A percentile compares a stretch with the other conserved stretches of the same genome.
phyloP scores from a whole-genome alignment of 2,797 vertebrate species.

The Myoxocephalus aenaeus region DNA sequence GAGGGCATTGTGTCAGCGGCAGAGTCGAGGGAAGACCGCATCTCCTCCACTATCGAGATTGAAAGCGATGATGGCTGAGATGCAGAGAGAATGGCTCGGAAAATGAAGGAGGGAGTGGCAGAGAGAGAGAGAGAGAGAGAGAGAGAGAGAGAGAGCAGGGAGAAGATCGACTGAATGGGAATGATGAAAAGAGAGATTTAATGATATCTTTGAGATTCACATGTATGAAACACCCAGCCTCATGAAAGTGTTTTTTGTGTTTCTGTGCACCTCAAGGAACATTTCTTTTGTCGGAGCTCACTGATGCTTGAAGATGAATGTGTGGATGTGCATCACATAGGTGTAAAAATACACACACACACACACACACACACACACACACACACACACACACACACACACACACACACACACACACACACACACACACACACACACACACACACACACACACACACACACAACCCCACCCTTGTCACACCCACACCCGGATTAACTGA shows the following conservation, averaged over 20 bases:
- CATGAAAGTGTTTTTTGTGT: constrained; percentile 41
- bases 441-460: constrained; percentile 7
- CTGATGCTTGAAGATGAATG: constrained; percentile 39
- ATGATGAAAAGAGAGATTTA: constrained; percentile 48
- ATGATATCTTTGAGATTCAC: constrained; percentile 43
- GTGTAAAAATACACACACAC: not conserved
- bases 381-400: not conserved
- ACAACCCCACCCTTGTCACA: constrained; percentile 55
- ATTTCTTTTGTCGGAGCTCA: constrained; percentile 34
- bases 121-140: constrained; percentile 8
- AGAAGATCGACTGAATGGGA: constrained; percentile 18
- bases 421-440: constrained; percentile 14
- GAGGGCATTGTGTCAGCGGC: constrained; percentile 60
- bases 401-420: constrained; percentile 14
- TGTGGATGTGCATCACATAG: constrained; percentile 20
- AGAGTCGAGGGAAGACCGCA: constrained; percentile 29
- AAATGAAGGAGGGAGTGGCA: constrained; percentile 8
- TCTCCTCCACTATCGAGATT: constrained; percentile 58
- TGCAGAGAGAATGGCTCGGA: constrained; percentile 33
- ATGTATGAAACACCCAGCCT: constrained; percentile 8
- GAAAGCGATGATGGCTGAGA: constrained; percentile 46
- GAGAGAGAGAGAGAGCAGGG: constrained; percentile 7
- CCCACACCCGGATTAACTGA: constrained; percentile 73
- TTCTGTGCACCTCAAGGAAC: constrained; percentile 55
- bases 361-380: constrained; percentile 23